phyloP scores from a whole-genome alignment of 2,888 invertebrate species.

The Dryomyza anilis region DNA sequence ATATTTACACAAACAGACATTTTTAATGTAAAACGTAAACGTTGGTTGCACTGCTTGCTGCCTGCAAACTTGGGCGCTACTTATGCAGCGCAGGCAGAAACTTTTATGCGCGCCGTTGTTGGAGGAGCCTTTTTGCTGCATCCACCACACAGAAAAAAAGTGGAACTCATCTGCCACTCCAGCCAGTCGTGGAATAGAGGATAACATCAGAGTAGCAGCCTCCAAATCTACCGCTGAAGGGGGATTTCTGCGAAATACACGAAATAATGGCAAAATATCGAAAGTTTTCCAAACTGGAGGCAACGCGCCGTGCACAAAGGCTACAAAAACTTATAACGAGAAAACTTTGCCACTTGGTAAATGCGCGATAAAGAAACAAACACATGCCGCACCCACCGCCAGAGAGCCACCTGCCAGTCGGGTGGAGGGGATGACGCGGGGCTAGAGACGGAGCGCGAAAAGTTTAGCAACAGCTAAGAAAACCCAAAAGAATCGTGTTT shows the following conservation, averaged over 20 bases:
- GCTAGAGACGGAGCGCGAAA: constrained; percentile 17
- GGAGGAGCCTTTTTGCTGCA: neutral
- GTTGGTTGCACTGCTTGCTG: neutral
- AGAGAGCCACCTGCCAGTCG: constrained; percentile 3
- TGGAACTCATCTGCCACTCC: too few species aligned
- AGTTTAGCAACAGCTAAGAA: constrained; percentile 28
- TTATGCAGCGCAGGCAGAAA: constrained; percentile 41
- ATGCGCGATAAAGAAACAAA: constrained; percentile 58
- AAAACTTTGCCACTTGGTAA: constrained; percentile 62
- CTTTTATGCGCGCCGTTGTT: constrained; percentile 36
- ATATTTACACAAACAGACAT: constrained; percentile 27
- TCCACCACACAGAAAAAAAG: too few species aligned
- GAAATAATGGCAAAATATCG: constrained; percentile 43
- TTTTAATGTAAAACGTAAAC: constrained; percentile 26
- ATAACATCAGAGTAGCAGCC: too few species aligned
- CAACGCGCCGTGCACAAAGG: constrained; percentile 41
- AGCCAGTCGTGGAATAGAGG: too few species aligned
- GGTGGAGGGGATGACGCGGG: neutral
- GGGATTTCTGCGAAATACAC: neutral
- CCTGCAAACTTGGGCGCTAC: constrained; percentile 15
- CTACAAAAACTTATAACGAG: constrained; percentile 62
- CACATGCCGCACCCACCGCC: constrained; percentile 29
- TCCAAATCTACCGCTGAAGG: constrained; percentile 3
- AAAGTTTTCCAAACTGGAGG: constrained; percentile 49
- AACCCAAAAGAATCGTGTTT: constrained; percentile 21